phyloP scores from a whole-genome alignment of 2,797 vertebrate species.

The Cyprinella venusta region DNA sequence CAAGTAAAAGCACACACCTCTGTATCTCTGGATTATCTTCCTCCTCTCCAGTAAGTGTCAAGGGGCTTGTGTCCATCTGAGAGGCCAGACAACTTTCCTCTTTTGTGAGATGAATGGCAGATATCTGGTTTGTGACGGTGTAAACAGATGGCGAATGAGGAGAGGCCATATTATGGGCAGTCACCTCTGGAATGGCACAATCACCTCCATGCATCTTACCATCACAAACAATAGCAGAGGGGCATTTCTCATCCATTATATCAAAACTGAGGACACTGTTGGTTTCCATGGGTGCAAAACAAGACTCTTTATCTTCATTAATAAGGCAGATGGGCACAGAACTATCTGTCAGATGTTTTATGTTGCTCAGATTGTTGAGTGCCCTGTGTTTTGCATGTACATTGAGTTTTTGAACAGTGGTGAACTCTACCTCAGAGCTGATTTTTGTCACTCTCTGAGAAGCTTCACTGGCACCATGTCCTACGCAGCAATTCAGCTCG shows the following conservation, averaged over 20 bases:
- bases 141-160: slow-evolving; percentile 68
- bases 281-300: slow-evolving; percentile 58
- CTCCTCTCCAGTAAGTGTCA: slow-evolving; percentile 14
- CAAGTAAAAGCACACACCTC: slow-evolving; percentile 33
- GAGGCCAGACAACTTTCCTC: slow-evolving; percentile 44
- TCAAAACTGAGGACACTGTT: slow-evolving; percentile 41
- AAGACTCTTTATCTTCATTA: slow-evolving; percentile 63
- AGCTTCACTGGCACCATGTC: slow-evolving; percentile 25
- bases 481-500: slow-evolving; percentile 42
- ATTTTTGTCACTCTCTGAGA: slow-evolving; percentile 47
- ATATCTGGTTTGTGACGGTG: slow-evolving; percentile 83
- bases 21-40: slow-evolving; percentile 1
- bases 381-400: slow-evolving; percentile 34
- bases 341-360: slow-evolving; percentile 39
- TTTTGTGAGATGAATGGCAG: slow-evolving; percentile 82
- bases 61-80: slow-evolving; percentile 37
- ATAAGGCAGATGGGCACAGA: slow-evolving; percentile 66
- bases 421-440: slow-evolving; percentile 64
- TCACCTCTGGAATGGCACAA: slow-evolving; percentile 51
- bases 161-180: slow-evolving; percentile 46
- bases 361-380: slow-evolving; percentile 16
- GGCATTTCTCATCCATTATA: background rate
- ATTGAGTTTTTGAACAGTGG: slow-evolving; percentile 68
- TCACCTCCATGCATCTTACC: background rate
- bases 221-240: slow-evolving; percentile 24